Percentiles rank a stretch among this genome's conserved stretches.
These are phyloP conservation scores for Lasiommata megera DNA, from an alignment of 2,888 invertebrate genomes.

Conservation along the genomic window DNA sequence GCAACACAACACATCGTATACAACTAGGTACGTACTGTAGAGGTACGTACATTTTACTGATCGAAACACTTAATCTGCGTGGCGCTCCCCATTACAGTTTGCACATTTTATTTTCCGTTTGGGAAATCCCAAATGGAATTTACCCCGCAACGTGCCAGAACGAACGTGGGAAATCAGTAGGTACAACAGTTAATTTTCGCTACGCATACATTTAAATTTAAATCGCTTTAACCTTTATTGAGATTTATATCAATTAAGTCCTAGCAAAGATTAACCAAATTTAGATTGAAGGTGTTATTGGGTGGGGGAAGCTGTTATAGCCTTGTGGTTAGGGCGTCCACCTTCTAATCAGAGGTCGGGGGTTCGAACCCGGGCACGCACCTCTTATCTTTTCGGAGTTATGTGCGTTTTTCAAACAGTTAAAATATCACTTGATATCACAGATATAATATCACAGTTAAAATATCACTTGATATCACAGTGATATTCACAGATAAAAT, in stretches of 20 bases:
- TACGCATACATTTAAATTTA: slow-evolving; percentile 21
- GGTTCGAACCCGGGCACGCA: too few relatives aligned
- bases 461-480: too few relatives aligned
- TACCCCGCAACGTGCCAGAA: slow-evolving; percentile 25
- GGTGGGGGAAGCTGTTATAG: too few relatives aligned
- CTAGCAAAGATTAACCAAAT: background rate
- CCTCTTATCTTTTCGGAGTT: too few relatives aligned
- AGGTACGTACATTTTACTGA: background rate
- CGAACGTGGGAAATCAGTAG: slow-evolving; percentile 27
- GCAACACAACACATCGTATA: too few relatives aligned
- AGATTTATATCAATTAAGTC: slow-evolving; percentile 14
- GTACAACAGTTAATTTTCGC: slow-evolving; percentile 26
- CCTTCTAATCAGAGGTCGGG: too few relatives aligned
- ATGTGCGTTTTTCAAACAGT: too few relatives aligned
- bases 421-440: too few relatives aligned
- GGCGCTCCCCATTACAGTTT: slow-evolving; percentile 30
- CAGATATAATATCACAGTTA: too few relatives aligned
- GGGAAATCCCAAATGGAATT: slow-evolving; percentile 34
- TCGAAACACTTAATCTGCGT: background rate
- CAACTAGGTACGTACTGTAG: too few relatives aligned
- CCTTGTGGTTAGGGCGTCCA: too few relatives aligned
- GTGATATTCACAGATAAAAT: too few relatives aligned
- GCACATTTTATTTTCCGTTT: slow-evolving; percentile 35
- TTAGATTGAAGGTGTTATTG: background rate
- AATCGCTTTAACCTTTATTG: slow-evolving; percentile 15